Percentiles rank a stretch among this genome's conserved stretches.
These are phyloP conservation scores for Lycophotia porphyrea DNA, from an alignment of 2,888 invertebrate genomes.

Conservation along the genomic window DNA sequence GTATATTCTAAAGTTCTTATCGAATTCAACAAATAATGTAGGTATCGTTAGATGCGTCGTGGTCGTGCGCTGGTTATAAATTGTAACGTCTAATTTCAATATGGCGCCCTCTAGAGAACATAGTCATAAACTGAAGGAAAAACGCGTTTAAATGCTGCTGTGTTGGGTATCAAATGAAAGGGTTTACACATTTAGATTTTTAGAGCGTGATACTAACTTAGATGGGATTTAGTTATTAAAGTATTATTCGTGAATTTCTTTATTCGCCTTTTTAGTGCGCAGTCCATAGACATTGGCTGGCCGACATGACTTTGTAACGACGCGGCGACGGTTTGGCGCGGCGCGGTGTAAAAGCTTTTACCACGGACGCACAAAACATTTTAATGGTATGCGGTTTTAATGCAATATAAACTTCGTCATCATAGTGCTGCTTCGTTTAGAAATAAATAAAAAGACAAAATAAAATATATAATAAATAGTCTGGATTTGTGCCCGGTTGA, in stretches of 20 bases:
- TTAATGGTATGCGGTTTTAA: constrained; percentile 23
- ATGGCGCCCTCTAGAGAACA: no score
- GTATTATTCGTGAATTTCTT: neutral
- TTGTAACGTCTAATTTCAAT: no score
- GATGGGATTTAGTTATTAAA: neutral
- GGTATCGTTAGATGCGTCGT: no score
- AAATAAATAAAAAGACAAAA: constrained; percentile 9
- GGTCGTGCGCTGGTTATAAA: no score
- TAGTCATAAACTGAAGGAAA: no score
- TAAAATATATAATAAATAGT: no score
- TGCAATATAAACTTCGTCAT: constrained; percentile 9
- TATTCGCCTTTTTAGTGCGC: no score
- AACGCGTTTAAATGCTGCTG: no score
- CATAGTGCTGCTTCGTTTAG: neutral
- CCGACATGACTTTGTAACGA: constrained; percentile 2
- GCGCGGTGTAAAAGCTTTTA: constrained; percentile 31
- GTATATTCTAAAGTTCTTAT: no score
- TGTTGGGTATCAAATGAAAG: no score
- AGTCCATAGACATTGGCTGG: constrained; percentile 5
- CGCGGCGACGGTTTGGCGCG: neutral
- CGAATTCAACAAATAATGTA: no score
- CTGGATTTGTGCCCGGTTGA: no score
- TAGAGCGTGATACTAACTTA: neutral
- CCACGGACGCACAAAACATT: constrained; percentile 24
- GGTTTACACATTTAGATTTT: neutral